Evolutionary conservation across 2,888 invertebrate genomes (phyloP).

Genomic region (Sarcophaga carnaria): DNA sequence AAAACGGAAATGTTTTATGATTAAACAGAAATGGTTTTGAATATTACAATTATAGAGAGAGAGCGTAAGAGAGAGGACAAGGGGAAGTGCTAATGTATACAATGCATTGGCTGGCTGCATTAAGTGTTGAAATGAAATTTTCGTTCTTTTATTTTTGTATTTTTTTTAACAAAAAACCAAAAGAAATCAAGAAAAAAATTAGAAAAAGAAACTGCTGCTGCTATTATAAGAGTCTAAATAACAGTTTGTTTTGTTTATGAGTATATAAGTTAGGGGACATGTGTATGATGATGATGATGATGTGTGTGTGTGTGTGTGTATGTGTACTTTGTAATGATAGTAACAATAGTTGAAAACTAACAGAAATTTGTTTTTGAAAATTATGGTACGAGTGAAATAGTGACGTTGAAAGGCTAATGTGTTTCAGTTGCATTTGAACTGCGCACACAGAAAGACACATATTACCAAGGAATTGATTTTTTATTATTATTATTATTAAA

Average conservation of each 20-base stretch:
- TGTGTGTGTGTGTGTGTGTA: slow-evolving; percentile 35
- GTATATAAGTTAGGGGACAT: slow-evolving; percentile 8
- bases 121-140: slow-evolving; percentile 15
- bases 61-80: slow-evolving; percentile 43
- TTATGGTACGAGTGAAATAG: slow-evolving; percentile 63
- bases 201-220: slow-evolving; percentile 31
- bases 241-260: neutral
- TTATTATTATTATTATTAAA: slow-evolving; percentile 6
- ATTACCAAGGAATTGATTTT: neutral
- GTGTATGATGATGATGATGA: neutral
- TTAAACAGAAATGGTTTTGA: slow-evolving; percentile 13
- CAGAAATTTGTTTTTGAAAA: slow-evolving; percentile 47
- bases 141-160: slow-evolving; percentile 26
- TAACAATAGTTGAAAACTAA: slow-evolving; percentile 51
- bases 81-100: slow-evolving; percentile 44
- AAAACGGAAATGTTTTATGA: slow-evolving; percentile 53
- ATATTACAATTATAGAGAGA: slow-evolving; percentile 32
- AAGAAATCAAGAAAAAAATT: slow-evolving; percentile 2
- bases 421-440: slow-evolving; percentile 76
- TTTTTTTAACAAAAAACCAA: slow-evolving; percentile 47
- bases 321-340: slow-evolving; percentile 60
- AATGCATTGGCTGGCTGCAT: slow-evolving; percentile 25
- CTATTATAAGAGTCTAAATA: neutral
- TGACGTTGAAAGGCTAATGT: slow-evolving; percentile 65
- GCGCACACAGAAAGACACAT: slow-evolving; percentile 73